Evolutionary conservation across 2,888 invertebrate genomes (phyloP), one percentile per base, ranked within the genome.

Genomic region (Tinea pellionella): DNA sequence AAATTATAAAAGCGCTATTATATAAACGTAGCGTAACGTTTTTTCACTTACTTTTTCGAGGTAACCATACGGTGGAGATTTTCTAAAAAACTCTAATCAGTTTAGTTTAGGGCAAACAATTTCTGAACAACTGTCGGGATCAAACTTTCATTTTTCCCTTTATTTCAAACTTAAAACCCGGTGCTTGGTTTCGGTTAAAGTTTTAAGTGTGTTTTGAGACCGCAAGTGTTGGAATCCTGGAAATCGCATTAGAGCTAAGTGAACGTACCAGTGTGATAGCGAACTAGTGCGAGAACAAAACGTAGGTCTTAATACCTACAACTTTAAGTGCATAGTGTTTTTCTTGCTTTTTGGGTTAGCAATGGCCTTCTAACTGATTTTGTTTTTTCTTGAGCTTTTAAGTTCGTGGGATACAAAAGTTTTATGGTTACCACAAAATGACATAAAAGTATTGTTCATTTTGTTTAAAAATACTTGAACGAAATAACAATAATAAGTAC

Each of bases 171-270:
- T 53, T 53, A 53, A 37, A 53, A 24, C 53, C 24, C 53, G 53
- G 53, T 53, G 53, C 53, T 53, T 47, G 47, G 47, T 47, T 53
- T 53, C 57, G 13, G 57, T 57, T 57, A 57, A 57, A 57, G 57
- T 72, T 67, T 65, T 66, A 65, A 69, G 69, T 65, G 67, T 68
- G 64, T 66, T 69, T 64, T 66, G 67, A 67, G 66, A 67, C 63
- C 64, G 63, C 63, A 66, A 73, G 68, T 69, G 67, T 67, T 64
- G 65, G 66, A 74, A 68, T 68, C 68, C 67, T 65, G 68, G 69
- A 69, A 70, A 70, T 70, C 70, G 64, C 66, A 66, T 67, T 65
- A 64, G 65, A 63, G 57, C 32, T 32, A 57, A 57, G 57, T 57
- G 57, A 32, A 57, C 57, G 29, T 32, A 57, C 32, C 15, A 57